Evolutionary conservation across 2,113 vertebrate genomes (phyloP).

Genomic region (Myrmophylax atrothorax): DNA sequence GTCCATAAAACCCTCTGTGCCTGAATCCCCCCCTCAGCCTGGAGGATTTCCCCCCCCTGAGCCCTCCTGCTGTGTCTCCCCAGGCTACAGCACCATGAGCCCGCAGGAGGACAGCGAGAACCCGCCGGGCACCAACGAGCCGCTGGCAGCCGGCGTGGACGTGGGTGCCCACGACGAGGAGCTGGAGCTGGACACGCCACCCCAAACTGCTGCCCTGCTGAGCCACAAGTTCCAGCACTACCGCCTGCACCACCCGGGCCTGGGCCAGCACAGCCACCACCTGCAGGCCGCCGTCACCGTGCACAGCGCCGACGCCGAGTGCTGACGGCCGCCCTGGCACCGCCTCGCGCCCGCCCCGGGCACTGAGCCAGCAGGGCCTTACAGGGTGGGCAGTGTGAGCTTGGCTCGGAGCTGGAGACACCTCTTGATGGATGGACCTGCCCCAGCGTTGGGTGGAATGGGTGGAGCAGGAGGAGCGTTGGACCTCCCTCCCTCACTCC

Average conservation of each 20-base stretch:
- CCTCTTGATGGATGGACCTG: slow-evolving; percentile 43
- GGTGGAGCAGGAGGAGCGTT: slow-evolving; percentile 41
- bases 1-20: background rate
- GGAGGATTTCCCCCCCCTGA: too few species aligned
- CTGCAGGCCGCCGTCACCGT: slow-evolving; percentile 96
- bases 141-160: slow-evolving; percentile 89
- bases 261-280: slow-evolving; percentile 88
- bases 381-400: background rate
- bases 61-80: too few species aligned
- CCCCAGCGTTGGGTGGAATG: background rate
- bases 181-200: slow-evolving; percentile 91
- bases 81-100: slow-evolving; percentile 98
- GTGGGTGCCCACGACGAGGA: slow-evolving; percentile 96
- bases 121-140: slow-evolving; percentile 92
- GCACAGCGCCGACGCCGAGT: slow-evolving; percentile 94
- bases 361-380: background rate
- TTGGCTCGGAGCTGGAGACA: slow-evolving; percentile 14
- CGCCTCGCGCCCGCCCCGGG: background rate
- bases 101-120: slow-evolving; percentile 99
- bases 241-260: slow-evolving; percentile 87
- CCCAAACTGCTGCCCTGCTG: slow-evolving; percentile 92
- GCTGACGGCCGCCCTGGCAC: slow-evolving; percentile 74
- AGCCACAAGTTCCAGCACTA: slow-evolving; percentile 97
- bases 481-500: background rate
- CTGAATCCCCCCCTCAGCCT: background rate